Evolutionary conservation across 64 coral and sea anemone species (phyloP), one percentile per base, ranked within the genome.

Genomic region (Astreopora myriophthalma): DNA sequence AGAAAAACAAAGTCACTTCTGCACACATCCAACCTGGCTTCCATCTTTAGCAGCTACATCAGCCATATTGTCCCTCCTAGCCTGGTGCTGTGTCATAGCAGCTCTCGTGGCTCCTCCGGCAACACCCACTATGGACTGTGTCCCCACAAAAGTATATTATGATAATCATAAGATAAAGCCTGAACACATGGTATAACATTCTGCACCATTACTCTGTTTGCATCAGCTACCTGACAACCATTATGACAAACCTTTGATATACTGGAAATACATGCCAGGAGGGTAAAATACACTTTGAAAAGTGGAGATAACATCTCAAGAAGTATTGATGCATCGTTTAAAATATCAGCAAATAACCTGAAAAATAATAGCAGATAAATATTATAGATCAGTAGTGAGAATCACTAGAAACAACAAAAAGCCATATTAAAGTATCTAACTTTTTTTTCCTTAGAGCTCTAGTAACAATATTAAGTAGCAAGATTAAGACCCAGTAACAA

Each of bases 11-110:
- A n/a, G n/a, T n/a, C n/a, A n/a, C n/a, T n/a, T n/a, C 22, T 39
- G 5, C 25, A 39, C 5, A 74, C 30, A 74, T 37, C 58, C 46
- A 42, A 98, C 96, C 86, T 99, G 97, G 87, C 97, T 99, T 30
- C 94, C 97, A 91, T 99, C 97, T 82, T 99, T 99, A 55, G 97
- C 97, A 64, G 97, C 94, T 4, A 99, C 97, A 82, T 99, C 97
- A 30, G 97, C 97, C 97, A 99, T 99, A 46, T 99, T 99, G 91
- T 99, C 97, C 69, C 97, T 93, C 69, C 94, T 96, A 14, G 97
- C 97, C 42, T 99, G 97, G 82, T 99, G 97, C 66, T 99, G 97
- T 17, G 97, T 99, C 51, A 99, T 88, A 11, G 97, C 97, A 22
- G 97, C 97, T 55, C 94, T 89, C 34, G 97, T 99, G 29, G 97